phyloP scores from a whole-genome alignment of 2,888 invertebrate genomes.

The Yponomeuta cagnagella region DNA sequence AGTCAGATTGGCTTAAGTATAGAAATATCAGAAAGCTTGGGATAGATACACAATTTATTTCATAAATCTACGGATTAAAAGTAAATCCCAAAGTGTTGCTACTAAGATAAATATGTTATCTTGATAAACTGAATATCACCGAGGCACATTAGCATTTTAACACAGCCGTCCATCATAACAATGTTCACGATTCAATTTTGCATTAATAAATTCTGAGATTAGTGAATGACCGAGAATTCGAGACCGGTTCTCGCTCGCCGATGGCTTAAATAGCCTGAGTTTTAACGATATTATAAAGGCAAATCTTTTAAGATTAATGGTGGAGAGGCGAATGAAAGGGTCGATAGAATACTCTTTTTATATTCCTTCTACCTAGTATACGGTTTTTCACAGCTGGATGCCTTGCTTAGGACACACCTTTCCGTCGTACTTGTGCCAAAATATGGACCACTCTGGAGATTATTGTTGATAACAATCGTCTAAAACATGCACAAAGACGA shows the following conservation, averaged over 20 bases:
- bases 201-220: background rate
- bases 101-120: background rate
- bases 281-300: conserved; percentile 2
- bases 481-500: too few relatives aligned
- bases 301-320: background rate
- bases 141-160: background rate
- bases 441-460: too few relatives aligned
- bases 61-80: background rate
- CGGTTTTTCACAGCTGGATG: too few relatives aligned
- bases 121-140: background rate
- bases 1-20: background rate
- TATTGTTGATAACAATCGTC: too few relatives aligned
- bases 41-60: background rate
- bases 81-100: background rate
- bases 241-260: background rate
- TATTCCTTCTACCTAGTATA: background rate
- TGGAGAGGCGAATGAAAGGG: background rate
- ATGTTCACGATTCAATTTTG: conserved; percentile 1
- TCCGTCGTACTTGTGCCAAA: too few relatives aligned
- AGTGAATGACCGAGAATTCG: background rate
- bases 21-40: too few relatives aligned
- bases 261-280: background rate
- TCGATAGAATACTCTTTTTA: background rate
- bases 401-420: too few relatives aligned
- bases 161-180: conserved; percentile 2